Conservation (phyloP, 2,797 vertebrate genomes). For the Chelidonichthys spinosus region DNA sequence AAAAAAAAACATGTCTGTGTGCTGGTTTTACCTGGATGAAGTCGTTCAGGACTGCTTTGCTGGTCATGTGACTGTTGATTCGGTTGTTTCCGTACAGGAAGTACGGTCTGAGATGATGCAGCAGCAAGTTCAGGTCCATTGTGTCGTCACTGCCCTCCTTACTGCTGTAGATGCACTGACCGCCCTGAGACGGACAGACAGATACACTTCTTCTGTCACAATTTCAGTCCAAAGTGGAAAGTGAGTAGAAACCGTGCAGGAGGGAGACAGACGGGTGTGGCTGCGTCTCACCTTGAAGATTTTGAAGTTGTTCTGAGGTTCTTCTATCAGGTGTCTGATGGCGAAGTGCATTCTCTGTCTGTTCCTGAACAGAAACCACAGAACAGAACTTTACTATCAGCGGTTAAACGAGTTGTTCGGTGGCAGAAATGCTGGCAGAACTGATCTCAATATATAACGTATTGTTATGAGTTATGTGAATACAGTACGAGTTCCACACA, state of each 20-base stretch:
- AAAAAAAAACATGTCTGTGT: neutral
- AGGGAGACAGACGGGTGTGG: neutral
- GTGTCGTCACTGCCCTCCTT: conserved; percentile 88
- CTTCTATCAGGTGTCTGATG: conserved; percentile 94
- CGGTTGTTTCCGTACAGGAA: conserved; percentile 89
- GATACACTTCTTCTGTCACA: neutral
- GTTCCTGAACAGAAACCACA: conserved; percentile 83
- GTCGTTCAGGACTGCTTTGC: conserved; percentile 88
- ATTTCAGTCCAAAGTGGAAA: neutral
- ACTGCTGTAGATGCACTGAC: conserved; percentile 94
- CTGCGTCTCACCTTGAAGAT: conserved; percentile 93
- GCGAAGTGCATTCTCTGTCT: conserved; percentile 97
- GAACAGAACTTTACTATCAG: neutral
- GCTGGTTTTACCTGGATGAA: conserved; percentile 85
- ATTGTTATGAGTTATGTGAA: neutral
- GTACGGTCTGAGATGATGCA: conserved; percentile 92
- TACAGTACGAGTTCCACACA: neutral
- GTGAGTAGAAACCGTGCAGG: neutral
- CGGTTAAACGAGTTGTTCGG: neutral
- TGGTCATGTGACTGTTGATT: conserved; percentile 86
- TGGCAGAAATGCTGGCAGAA: neutral
- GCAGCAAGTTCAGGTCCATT: conserved; percentile 88
- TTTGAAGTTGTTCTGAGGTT: conserved; percentile 98
- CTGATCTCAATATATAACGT: neutral
- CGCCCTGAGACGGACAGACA: conserved; percentile 84